Evolutionary conservation across 2,113 vertebrate species (phyloP), one percentile per base, ranked within the genome.

Genomic region (Hydrochoerus hydrochaeris): DNA sequence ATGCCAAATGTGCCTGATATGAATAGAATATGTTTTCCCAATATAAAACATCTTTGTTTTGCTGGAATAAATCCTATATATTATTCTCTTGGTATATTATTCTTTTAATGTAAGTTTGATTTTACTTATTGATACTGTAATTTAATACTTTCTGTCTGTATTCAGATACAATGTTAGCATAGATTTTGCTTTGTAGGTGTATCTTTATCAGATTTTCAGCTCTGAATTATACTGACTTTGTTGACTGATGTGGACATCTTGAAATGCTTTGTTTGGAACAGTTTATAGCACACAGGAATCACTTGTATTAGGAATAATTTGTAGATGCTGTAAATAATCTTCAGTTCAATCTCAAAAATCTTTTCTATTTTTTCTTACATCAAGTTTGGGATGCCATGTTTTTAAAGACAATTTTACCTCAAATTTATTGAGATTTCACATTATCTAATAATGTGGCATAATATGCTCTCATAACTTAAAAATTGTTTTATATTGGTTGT

Each of bases 31-130:
- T 57, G 67, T 94, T 88, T 86, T n/a, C 22, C 83, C 49, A 49
- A 88, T 75, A 85, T 83, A 96, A 84, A 92, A 20, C 49, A 85
- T 63, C 75, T 93, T 94, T 60, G 60, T 86, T 94, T 90, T 93
- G 49, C 52, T 88, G 30, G 20, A 65, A 94, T 88, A 92, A 95
- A 91, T 92, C 7, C 46, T 20, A 91, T 57, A 57, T 87, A 44
- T 69, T 69, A 38, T 69, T 69, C 60, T 77, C 44, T 57, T 80
- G 71, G 17, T 52, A 85, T 93, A 78, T 85, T 94, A 73, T 89
- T 91, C 75, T 93, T 92, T 77, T 81, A 88, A 69, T 32, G 4
- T 58, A 57, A 65, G 49, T n/a, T 86, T 95, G 91, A 96, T 94
- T 95, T 95, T 63, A 49, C 54, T 84, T 73, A 38, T 73, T 96